phyloP scores from a whole-genome alignment of 2,888 invertebrate genomes.

The Smittia aterrima region DNA sequence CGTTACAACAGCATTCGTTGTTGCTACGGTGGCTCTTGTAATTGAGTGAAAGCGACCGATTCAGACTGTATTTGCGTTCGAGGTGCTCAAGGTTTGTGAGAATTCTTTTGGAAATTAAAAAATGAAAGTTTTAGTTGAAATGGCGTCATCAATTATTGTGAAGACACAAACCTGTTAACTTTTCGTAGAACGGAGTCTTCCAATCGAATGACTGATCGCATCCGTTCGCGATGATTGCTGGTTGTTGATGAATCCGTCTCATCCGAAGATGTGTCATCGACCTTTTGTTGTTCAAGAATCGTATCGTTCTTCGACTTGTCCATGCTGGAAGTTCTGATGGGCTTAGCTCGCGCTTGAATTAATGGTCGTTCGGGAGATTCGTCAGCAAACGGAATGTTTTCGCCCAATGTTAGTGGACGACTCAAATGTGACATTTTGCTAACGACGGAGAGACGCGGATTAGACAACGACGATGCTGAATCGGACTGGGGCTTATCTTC shows the following conservation, averaged over 20 bases:
- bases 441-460: slow-evolving; percentile 41
- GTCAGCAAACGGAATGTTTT: slow-evolving; percentile 71
- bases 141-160: no score
- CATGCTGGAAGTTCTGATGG: slow-evolving; percentile 38
- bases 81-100: slow-evolving; percentile 43
- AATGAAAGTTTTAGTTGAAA: no score
- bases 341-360: slow-evolving; percentile 42
- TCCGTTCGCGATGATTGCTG: slow-evolving; percentile 34
- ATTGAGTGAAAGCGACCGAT: slow-evolving; percentile 44
- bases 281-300: slow-evolving; percentile 5
- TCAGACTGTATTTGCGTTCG: slow-evolving; percentile 43
- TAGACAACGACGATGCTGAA: slow-evolving; percentile 44
- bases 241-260: slow-evolving; percentile 43
- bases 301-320: slow-evolving; percentile 16
- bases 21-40: slow-evolving; percentile 43
- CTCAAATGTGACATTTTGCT: slow-evolving; percentile 40
- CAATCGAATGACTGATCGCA: slow-evolving; percentile 30
- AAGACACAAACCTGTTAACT: slow-evolving; percentile 41
- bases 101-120: slow-evolving; percentile 31
- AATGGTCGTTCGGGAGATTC: slow-evolving; percentile 60
- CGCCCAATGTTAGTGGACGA: slow-evolving; percentile 54
- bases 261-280: slow-evolving; percentile 35
- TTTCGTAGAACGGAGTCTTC: slow-evolving; percentile 35
- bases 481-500: slow-evolving; percentile 46
- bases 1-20: slow-evolving; percentile 44